Evolutionary conservation across 2,888 invertebrate genomes (phyloP).

Genomic region (Megalurothrips usitatus): DNA sequence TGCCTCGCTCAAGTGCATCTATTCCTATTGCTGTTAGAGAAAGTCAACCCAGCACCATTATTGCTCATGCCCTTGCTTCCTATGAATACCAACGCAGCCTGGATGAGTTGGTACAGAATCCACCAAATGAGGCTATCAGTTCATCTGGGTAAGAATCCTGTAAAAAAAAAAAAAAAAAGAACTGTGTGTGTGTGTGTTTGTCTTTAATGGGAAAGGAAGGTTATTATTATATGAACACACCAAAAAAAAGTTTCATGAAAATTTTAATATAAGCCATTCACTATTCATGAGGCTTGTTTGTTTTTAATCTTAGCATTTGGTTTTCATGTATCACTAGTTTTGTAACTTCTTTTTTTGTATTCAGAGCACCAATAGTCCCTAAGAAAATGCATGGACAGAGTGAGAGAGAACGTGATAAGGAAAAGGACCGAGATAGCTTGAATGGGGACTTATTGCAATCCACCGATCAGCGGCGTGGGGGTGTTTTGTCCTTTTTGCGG

Average conservation of each 20-base stretch:
- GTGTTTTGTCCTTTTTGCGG: constrained; percentile 17
- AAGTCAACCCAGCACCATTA: constrained; percentile 76
- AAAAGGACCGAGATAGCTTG: constrained; percentile 8
- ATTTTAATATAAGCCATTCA: background rate
- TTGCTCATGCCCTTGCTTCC: constrained; percentile 74
- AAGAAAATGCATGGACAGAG: background rate
- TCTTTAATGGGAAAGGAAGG: no score
- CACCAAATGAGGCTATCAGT: background rate
- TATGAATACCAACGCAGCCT: constrained; percentile 62
- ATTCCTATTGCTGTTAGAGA: constrained; percentile 73
- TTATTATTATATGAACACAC: no score
- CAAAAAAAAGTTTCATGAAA: no score
- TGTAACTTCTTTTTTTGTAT: background rate
- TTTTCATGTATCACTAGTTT: background rate
- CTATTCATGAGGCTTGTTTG: background rate
- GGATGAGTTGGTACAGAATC: constrained; percentile 45
- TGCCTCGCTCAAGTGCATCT: constrained; percentile 46
- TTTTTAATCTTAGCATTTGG: background rate
- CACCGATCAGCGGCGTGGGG: background rate
- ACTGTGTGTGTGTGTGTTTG: no score
- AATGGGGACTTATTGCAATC: constrained; percentile 7
- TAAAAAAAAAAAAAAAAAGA: no score
- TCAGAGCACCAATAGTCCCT: constrained; percentile 1
- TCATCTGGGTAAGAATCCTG: background rate
- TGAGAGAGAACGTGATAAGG: constrained; percentile 4